Conservation (phyloP, 1,140 invertebrate genomes). For the Platyscapa corneri region DNA sequence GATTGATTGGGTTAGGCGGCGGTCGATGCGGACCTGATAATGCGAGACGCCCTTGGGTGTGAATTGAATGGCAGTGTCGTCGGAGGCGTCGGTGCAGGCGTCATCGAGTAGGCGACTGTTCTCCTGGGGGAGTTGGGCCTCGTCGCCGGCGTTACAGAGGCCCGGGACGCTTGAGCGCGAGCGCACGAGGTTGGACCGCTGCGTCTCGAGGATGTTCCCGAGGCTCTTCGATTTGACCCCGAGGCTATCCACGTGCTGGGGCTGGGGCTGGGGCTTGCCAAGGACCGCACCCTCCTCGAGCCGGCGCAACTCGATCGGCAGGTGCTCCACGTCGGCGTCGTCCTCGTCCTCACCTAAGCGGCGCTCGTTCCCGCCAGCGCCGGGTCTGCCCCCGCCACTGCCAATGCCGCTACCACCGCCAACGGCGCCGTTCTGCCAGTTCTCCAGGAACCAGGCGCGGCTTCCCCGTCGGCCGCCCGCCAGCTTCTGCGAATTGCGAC, state of each 20-base stretch:
- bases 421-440: conserved; percentile 80
- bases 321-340: conserved; percentile 81
- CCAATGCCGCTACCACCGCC: too few species aligned
- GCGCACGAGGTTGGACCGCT: conserved; percentile 80
- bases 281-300: conserved; percentile 80
- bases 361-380: too few species aligned
- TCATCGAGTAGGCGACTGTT: conserved; percentile 67
- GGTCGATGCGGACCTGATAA: conserved; percentile 56
- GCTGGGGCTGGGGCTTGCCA: conserved; percentile 11
- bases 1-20: too few species aligned
- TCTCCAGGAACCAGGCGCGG: conserved; percentile 86
- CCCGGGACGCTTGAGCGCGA: conserved; percentile 85
- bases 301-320: conserved; percentile 91
- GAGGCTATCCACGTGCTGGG: conserved; percentile 74
- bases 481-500: conserved; percentile 77
- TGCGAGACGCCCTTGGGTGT: conserved; percentile 65
- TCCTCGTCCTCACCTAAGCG: conserved; percentile 72
- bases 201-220: conserved; percentile 84
- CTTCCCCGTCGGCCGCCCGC: conserved; percentile 81
- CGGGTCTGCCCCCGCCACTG: too few species aligned
- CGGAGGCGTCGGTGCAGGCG: conserved; percentile 59
- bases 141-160: conserved; percentile 64
- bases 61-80: conserved; percentile 69
- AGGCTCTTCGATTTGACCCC: conserved; percentile 86
- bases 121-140: conserved; percentile 64